Evolutionary conservation across 2,888 invertebrate species (phyloP).

Genomic region (Coelinius sp.): DNA sequence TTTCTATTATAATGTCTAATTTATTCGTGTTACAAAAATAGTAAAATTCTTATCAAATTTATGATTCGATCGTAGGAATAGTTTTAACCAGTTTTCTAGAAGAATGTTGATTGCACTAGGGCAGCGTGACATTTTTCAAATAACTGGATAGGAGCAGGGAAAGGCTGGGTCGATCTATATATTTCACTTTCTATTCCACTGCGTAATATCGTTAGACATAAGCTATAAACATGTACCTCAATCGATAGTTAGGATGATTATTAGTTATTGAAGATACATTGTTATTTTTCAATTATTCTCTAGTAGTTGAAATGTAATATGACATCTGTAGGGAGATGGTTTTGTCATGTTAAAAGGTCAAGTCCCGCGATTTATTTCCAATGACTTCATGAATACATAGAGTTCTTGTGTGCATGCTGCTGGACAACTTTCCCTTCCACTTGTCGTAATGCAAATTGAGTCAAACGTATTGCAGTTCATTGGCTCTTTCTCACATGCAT

Average conservation of each 20-base stretch:
- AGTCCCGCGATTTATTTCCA: slow-evolving; percentile 10
- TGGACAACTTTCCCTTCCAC: slow-evolving; percentile 41
- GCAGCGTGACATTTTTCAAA: slow-evolving; percentile 16
- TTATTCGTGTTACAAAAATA: background rate
- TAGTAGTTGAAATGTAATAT: background rate
- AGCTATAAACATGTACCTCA: slow-evolving; percentile 33
- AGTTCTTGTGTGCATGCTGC: background rate
- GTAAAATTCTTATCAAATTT: background rate
- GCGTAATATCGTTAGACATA: slow-evolving; percentile 46
- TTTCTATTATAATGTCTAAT: background rate
- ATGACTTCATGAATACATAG: slow-evolving; percentile 13
- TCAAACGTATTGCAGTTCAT: background rate
- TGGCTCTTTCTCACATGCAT: slow-evolving; percentile 5
- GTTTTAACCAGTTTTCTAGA: background rate
- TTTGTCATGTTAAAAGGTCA: slow-evolving; percentile 25
- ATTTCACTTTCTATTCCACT: slow-evolving; percentile 60
- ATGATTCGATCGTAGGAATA: background rate
- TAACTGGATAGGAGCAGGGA: slow-evolving; percentile 20
- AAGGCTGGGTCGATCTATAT: slow-evolving; percentile 42
- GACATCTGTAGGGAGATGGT: background rate
- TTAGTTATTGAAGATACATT: background rate
- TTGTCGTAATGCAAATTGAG: slow-evolving; percentile 33
- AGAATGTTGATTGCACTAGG: slow-evolving; percentile 7
- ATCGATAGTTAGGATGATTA: slow-evolving; percentile 25
- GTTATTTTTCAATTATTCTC: background rate